Evolutionary conservation across 2,113 vertebrate genomes (phyloP), one percentile per base, ranked within the genome.

Genomic region (Chaenogobius annularis): DNA sequence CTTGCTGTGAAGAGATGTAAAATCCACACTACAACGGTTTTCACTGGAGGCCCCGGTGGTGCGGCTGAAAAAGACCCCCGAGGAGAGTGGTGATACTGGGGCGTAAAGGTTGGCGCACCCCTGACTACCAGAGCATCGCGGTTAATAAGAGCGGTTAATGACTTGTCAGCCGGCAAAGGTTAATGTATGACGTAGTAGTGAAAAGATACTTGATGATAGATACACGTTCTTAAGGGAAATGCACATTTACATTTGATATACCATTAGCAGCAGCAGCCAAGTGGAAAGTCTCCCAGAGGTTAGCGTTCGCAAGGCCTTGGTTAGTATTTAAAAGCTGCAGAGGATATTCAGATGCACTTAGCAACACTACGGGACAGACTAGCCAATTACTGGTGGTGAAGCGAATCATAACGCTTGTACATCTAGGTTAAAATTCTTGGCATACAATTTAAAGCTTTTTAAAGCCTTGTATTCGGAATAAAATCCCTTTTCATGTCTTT

Each of bases 181-280:
- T 91, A 91, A 90, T 80, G 79, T 74, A 73, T 83, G 85, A 91
- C 81, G 81, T 79, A 88, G 82, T 72, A 77, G 75, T 73, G 76
- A 92, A 90, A 89, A 81, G 90, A 80, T 85, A 74, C 91, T 90
- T 84, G 85, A 84, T 85, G 80, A 90, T 87, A 80, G 79, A 87
- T 85, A 84, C 70, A 75, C 65, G 71, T 90, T 85, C 68, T 86
- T 83, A 69, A 61, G 52, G 64, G 19, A 71, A 72, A 54, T 76
- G 73, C 74, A 61, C 56, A 22, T 79, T 90, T 77, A 77, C 70
- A 85, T 82, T 82, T 75, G 65, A 73, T 81, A 76, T 89, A 83
- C 26, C 47, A 81, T 92, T 87, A 91, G 77, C 76, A 73, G 74
- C 73, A 68, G 68, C 55, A 82, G 44, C 47, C 59, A 75, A 85